Evolutionary conservation across 2,888 invertebrate species (phyloP).

Genomic region (Adela reaumurella): DNA sequence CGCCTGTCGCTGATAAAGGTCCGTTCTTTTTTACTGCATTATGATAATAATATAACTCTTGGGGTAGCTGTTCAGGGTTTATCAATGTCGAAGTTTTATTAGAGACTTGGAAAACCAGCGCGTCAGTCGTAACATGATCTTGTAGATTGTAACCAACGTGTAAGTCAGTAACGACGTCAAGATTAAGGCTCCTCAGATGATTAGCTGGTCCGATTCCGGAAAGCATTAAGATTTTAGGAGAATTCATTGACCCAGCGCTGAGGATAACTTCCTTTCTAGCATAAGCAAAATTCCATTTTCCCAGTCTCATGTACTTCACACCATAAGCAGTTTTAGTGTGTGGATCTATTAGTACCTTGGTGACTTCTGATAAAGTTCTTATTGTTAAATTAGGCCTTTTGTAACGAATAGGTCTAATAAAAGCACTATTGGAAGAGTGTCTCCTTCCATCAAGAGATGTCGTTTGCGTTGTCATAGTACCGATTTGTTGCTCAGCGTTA

Average conservation of each 20-base stretch:
- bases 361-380: conserved; percentile 48
- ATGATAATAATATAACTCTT: conserved; percentile 41
- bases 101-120: conserved; percentile 32
- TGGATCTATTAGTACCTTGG: conserved; percentile 57
- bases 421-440: conserved; percentile 61
- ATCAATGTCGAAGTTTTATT: conserved; percentile 53
- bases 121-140: conserved; percentile 61
- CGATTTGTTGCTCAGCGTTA: conserved; percentile 55
- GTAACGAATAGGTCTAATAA: conserved; percentile 61
- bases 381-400: conserved; percentile 49
- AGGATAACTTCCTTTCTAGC: conserved; percentile 59
- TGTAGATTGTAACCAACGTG: conserved; percentile 72
- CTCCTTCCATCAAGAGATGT: conserved; percentile 60
- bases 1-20: conserved; percentile 51
- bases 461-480: conserved; percentile 60
- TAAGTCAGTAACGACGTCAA: conserved; percentile 56
- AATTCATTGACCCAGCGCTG: conserved; percentile 56
- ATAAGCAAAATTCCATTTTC: conserved; percentile 18
- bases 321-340: conserved; percentile 45
- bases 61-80: conserved; percentile 26
- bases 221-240: conserved; percentile 60
- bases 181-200: conserved; percentile 39
- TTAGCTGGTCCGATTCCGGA: conserved; percentile 60
- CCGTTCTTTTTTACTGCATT: conserved; percentile 35
- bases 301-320: conserved; percentile 34